A percentile compares a stretch with the other conserved stretches of the same genome.
These are phyloP conservation scores for Leptarthrus brevirostris DNA, from an alignment of 2,888 invertebrate species.

Conservation along the genomic window DNA sequence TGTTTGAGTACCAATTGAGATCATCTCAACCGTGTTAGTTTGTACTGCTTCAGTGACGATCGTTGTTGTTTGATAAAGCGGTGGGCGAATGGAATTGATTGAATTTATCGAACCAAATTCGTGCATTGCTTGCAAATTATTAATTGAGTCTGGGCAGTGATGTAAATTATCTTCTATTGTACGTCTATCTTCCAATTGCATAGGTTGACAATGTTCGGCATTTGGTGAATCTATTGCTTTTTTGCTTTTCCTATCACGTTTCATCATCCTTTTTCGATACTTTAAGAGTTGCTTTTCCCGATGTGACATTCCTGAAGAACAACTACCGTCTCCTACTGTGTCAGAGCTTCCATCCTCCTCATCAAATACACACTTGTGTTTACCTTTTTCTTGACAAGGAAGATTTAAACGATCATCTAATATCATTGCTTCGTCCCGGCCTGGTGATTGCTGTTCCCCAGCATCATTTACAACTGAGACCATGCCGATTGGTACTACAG, in stretches of 20 bases:
- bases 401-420: constrained; percentile 51
- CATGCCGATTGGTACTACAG: constrained; percentile 13
- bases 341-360: constrained; percentile 71
- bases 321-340: constrained; percentile 10
- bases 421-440: constrained; percentile 46
- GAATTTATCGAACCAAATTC: constrained; percentile 58
- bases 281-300: constrained; percentile 66
- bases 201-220: not conserved
- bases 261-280: constrained; percentile 66
- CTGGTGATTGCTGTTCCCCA: constrained; percentile 48
- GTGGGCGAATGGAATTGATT: constrained; percentile 58
- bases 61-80: constrained; percentile 57
- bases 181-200: constrained; percentile 15
- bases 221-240: constrained; percentile 52
- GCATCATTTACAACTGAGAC: constrained; percentile 18
- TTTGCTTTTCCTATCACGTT: constrained; percentile 63
- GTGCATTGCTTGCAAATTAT: constrained; percentile 53
- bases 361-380: constrained; percentile 81
- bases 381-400: constrained; percentile 77
- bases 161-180: constrained; percentile 23
- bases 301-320: constrained; percentile 58
- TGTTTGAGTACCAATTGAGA: constrained; percentile 67
- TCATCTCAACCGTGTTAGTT: constrained; percentile 62
- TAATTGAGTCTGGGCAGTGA: constrained; percentile 40
- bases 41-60: constrained; percentile 56